A percentile compares a stretch with the other conserved stretches of the same genome.
Evolutionary conservation across 2,888 invertebrate genomes (phyloP).

Genomic region (Drosophila putrida): DNA sequence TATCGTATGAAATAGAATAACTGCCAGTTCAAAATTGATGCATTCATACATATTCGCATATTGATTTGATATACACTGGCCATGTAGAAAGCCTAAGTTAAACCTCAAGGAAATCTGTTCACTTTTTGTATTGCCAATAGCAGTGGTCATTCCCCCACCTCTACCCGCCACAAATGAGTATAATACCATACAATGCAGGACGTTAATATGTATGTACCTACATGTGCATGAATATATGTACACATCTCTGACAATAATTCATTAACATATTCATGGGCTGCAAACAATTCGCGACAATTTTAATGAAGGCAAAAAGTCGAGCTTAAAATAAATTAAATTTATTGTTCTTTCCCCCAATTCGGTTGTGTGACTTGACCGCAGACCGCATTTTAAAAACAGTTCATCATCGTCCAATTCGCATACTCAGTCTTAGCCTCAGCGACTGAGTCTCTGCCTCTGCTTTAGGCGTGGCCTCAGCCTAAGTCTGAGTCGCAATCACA

Average conservation of each 20-base stretch:
- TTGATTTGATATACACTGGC: neutral
- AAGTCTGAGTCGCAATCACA: neutral
- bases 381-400: conserved; percentile 68
- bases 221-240: neutral
- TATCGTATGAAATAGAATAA: too few species aligned
- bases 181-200: neutral
- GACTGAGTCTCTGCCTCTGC: neutral
- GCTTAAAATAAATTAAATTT: conserved; percentile 66
- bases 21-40: too few species aligned
- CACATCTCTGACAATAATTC: conserved; percentile 49
- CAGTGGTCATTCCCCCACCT: neutral
- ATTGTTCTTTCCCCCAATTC: conserved; percentile 56
- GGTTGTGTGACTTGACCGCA: conserved; percentile 35
- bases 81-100: too few species aligned
- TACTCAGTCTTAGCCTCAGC: neutral
- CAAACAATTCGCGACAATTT: conserved; percentile 75
- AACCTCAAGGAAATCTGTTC: neutral
- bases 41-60: neutral
- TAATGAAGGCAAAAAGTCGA: conserved; percentile 68
- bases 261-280: conserved; percentile 75
- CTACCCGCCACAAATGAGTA: neutral
- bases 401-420: conserved; percentile 62
- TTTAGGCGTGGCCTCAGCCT: neutral
- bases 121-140: neutral
- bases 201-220: neutral